Evolutionary conservation across 2,113 vertebrate genomes (phyloP).

Genomic region (Hypanus sabinus): DNA sequence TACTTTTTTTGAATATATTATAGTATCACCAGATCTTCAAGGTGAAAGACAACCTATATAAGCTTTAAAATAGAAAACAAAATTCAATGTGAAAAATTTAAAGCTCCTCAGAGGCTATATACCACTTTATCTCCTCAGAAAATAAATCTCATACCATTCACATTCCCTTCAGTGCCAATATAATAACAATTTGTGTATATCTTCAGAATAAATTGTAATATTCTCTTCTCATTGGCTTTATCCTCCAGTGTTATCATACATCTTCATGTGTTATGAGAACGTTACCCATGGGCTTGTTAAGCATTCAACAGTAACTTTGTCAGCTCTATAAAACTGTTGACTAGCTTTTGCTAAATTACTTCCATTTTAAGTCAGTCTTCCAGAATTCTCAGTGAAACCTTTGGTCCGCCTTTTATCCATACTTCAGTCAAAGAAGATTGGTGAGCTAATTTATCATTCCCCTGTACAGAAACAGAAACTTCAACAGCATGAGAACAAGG

Average conservation of each 20-base stretch:
- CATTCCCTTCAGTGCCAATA: neutral
- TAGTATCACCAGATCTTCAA: neutral
- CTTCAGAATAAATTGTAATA: neutral
- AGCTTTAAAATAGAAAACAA: neutral
- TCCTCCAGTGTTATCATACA: neutral
- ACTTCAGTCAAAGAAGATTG: neutral
- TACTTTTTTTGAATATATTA: neutral
- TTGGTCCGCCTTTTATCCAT: neutral
- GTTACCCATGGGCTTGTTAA: neutral
- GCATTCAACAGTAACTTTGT: neutral
- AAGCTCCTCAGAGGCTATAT: neutral
- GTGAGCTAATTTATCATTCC: neutral
- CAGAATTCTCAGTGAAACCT: neutral
- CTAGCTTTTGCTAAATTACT: neutral
- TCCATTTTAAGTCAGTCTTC: neutral
- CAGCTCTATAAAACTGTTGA: neutral
- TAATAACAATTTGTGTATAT: neutral
- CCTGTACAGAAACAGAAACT: neutral
- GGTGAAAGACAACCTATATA: neutral
- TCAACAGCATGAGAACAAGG: neutral
- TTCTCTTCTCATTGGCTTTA: no score
- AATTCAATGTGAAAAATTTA: neutral
- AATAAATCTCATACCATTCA: neutral
- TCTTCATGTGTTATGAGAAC: neutral
- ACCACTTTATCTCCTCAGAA: neutral